A percentile compares a stretch with the other conserved stretches of the same genome.
phyloP scores from a whole-genome alignment of 2,797 vertebrate species.

The Phoeniculus purpureus region DNA sequence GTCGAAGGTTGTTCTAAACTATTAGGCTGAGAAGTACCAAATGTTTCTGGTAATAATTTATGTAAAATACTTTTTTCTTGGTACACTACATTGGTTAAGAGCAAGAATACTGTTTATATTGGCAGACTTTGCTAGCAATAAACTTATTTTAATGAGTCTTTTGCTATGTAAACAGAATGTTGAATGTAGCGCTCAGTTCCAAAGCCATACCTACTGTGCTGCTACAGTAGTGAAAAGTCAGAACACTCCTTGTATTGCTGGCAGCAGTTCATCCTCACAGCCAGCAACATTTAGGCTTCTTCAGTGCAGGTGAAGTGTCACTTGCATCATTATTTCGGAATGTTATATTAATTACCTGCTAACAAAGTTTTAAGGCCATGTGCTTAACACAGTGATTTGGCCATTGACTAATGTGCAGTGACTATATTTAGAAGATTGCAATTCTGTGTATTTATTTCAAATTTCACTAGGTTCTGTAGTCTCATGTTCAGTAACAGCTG shows the following conservation, averaged over 20 bases:
- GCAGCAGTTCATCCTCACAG: background rate
- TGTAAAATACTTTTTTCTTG: constrained; percentile 17
- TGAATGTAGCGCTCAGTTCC: background rate
- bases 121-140: constrained; percentile 37
- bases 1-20: background rate
- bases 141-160: constrained; percentile 40
- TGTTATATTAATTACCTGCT: background rate
- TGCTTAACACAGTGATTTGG: background rate
- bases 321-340: background rate
- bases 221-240: background rate
- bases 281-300: fast-evolving
- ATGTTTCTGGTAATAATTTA: constrained; percentile 10
- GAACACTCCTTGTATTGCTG: fast-evolving
- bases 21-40: background rate
- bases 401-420: no score
- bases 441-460: background rate
- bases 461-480: background rate
- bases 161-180: background rate
- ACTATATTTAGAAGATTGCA: background rate
- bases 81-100: constrained; percentile 17
- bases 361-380: fast-evolving
- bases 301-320: fast-evolving
- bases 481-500: background rate
- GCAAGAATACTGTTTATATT: constrained; percentile 56
- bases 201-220: background rate